These are phyloP conservation scores for Cacoxenus indagator DNA, from an alignment of 2,888 invertebrate genomes.

Conservation along the genomic window DNA sequence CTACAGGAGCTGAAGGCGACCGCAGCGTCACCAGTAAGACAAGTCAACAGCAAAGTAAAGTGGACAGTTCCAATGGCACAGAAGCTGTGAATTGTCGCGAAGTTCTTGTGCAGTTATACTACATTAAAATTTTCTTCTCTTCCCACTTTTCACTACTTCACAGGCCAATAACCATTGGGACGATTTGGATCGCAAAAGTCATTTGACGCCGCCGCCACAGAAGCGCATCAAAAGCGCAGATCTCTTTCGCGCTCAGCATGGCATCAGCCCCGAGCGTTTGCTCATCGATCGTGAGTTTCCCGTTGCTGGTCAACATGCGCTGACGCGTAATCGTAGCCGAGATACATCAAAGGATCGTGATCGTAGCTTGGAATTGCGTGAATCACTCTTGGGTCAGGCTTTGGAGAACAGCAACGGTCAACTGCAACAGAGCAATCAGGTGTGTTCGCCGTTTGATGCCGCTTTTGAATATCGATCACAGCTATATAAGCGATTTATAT, in stretches of 20 bases:
- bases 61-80: constrained; percentile 54
- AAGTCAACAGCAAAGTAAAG: constrained; percentile 66
- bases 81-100: constrained; percentile 45
- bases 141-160: background rate
- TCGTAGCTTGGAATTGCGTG: constrained; percentile 78
- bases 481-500: background rate
- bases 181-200: constrained; percentile 72
- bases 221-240: constrained; percentile 81
- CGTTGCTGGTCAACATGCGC: constrained; percentile 67
- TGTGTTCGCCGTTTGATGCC: constrained; percentile 31
- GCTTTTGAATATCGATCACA: background rate
- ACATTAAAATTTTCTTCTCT: background rate
- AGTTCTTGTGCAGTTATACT: too few species aligned
- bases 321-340: constrained; percentile 66
- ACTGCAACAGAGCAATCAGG: constrained; percentile 60
- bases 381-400: constrained; percentile 82
- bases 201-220: constrained; percentile 75
- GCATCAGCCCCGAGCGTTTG: constrained; percentile 70
- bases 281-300: constrained; percentile 70
- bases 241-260: constrained; percentile 77
- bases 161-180: constrained; percentile 74
- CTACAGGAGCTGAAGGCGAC: constrained; percentile 70
- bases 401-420: constrained; percentile 78
- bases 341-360: constrained; percentile 72
- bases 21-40: constrained; percentile 71